Conservation (phyloP, 2,113 vertebrate species). For the Amia ocellicauda region DNA sequence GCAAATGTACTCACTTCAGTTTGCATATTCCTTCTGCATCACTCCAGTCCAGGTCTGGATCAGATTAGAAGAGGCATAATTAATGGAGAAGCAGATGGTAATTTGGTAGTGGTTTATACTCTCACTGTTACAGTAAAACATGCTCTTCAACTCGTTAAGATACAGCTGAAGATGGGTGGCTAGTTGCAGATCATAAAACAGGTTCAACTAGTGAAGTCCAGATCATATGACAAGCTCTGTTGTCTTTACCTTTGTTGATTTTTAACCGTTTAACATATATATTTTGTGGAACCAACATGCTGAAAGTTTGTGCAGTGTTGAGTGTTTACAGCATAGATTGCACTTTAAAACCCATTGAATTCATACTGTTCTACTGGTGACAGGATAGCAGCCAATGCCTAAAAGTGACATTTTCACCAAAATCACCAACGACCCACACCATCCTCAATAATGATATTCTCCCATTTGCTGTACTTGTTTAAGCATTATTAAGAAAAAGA, state of each 20-base stretch:
- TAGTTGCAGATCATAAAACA: not conserved
- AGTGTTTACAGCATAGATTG: slow-evolving; percentile 54
- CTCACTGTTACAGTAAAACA: not conserved
- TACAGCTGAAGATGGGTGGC: not conserved
- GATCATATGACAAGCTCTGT: too few relatives aligned
- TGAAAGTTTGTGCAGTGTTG: slow-evolving; percentile 25
- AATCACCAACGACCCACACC: slow-evolving; percentile 42
- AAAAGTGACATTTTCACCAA: slow-evolving; percentile 51
- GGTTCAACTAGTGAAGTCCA: too few relatives aligned
- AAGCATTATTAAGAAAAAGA: slow-evolving; percentile 35
- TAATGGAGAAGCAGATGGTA: not conserved
- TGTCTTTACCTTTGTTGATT: not conserved
- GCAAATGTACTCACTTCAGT: too few relatives aligned
- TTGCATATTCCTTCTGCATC: too few relatives aligned
- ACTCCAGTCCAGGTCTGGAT: not conserved
- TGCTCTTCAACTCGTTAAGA: not conserved
- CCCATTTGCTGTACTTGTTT: slow-evolving; percentile 40
- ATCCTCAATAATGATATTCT: slow-evolving; percentile 34
- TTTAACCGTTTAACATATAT: not conserved
- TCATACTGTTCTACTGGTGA: slow-evolving; percentile 32
- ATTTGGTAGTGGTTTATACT: not conserved
- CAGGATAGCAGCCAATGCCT: slow-evolving; percentile 32
- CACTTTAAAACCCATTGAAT: slow-evolving; percentile 57
- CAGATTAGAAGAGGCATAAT: not conserved
- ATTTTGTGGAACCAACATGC: not conserved